phyloP scores from a whole-genome alignment of 2,797 vertebrate genomes.

The Chiroxiphia lanceolata region DNA sequence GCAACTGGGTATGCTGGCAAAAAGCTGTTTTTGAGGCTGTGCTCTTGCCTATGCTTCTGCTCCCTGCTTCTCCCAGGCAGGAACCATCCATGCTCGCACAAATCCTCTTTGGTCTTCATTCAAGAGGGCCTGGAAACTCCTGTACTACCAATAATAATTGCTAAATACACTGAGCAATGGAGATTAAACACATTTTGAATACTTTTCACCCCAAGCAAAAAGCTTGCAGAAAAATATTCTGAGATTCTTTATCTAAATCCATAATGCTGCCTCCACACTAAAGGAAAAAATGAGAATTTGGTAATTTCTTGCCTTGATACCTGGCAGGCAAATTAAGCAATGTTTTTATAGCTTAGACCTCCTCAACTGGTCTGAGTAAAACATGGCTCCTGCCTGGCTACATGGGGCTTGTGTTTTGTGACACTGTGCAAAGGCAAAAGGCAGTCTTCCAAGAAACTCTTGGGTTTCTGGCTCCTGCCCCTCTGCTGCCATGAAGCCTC shows the following conservation, averaged over 20 bases:
- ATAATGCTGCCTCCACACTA: not conserved
- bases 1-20: not conserved
- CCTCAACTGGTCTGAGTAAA: not conserved
- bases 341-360: not conserved
- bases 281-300: not conserved
- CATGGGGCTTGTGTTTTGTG: fast-evolving
- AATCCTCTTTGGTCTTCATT: not conserved
- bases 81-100: not conserved
- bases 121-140: not conserved
- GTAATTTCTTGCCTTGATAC: not conserved
- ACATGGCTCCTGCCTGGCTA: not conserved
- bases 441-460: not conserved
- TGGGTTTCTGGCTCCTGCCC: not conserved
- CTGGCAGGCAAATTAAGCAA: not conserved
- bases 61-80: not conserved
- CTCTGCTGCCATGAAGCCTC: not conserved
- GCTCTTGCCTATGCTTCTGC: not conserved
- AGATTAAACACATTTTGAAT: not conserved
- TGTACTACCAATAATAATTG: not conserved
- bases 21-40: not conserved
- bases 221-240: not conserved
- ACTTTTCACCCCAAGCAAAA: not conserved
- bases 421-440: not conserved
- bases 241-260: not conserved
- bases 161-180: not conserved